Evolutionary conservation across 2,888 invertebrate genomes (phyloP).

Genomic region (Cosmorhoe ocellata): DNA sequence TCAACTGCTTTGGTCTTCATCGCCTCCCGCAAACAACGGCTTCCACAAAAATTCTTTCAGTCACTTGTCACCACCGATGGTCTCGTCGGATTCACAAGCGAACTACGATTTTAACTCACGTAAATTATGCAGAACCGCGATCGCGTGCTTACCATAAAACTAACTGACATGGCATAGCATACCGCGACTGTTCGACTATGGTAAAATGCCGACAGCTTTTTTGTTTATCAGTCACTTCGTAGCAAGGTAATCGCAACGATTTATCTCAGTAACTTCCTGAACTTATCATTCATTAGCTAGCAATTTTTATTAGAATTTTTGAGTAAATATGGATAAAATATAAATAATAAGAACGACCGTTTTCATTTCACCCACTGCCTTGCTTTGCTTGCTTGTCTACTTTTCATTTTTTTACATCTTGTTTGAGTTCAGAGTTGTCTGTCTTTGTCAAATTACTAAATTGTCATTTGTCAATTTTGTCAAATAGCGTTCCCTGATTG

Average conservation of each 20-base stretch:
- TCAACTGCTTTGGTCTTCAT: constrained; percentile 84
- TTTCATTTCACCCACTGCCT: too few relatives aligned
- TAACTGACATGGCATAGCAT: constrained; percentile 70
- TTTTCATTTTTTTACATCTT: too few relatives aligned
- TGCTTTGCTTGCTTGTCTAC: too few relatives aligned
- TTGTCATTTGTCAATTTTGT: too few relatives aligned
- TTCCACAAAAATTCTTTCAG: constrained; percentile 56
- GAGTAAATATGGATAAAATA: constrained; percentile 31
- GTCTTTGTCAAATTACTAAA: neutral
- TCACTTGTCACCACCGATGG: constrained; percentile 55
- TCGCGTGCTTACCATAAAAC: constrained; percentile 61
- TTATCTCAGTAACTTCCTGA: constrained; percentile 32
- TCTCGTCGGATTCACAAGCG: constrained; percentile 54
- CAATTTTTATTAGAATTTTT: constrained; percentile 39
- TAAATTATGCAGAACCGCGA: constrained; percentile 68
- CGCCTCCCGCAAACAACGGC: constrained; percentile 75
- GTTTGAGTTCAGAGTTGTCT: neutral
- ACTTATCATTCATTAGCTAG: constrained; percentile 66
- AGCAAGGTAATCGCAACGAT: constrained; percentile 13
- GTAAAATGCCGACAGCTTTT: constrained; percentile 60
- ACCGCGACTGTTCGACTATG: constrained; percentile 43
- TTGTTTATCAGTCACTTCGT: constrained; percentile 1
- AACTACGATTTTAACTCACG: constrained; percentile 58
- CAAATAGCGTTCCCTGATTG: constrained; percentile 43
- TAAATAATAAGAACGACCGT: too few relatives aligned